Evolutionary conservation across 1,140 invertebrate genomes (phyloP), one percentile per base, ranked within the genome.

Genomic region (Heliconius himera): DNA sequence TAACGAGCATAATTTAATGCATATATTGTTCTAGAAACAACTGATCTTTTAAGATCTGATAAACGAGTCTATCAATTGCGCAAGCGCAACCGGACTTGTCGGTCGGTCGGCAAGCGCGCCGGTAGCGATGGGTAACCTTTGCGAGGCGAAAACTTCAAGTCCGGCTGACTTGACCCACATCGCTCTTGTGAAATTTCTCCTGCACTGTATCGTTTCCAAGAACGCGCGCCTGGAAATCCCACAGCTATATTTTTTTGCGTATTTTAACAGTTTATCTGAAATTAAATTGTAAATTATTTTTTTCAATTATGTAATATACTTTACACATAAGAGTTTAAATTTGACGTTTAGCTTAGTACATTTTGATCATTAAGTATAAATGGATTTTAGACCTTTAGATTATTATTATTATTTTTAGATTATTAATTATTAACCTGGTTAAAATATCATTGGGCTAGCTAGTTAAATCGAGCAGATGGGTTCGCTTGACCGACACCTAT

Each of bases 141-240:
- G 85, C 88, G 87, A 88, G 84, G 88, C 91, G 91, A 91, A 90
- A 91, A 90, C 89, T 85, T 91, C 88, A 90, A 91, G 90, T 94
- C 92, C 91, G 91, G 89, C 91, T 90, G 90, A 86, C 92, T 93
- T 91, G 93, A 93, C 93, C 93, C 83, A 93, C 92, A 88, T 94
- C 81, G 84, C 79, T 83, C 89, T 93, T 93, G 91, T 93, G 92
- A 92, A 94, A 93, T 94, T 93, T 94, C 93, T 92, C 92, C 92
- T 82, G 87, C 88, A 85, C 82, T 81, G 86, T 87, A 84, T 82
- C 84, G 85, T 81, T 93, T 91, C 89, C 87, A 91, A 92, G 91
- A 92, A 92, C 88, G 84, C 86, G 91, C 88, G 85, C 74, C 79
- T 89, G 91, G 93, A 87, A 91, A 85, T 91, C 89, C 91, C 91